Conservation (phyloP, 2,888 invertebrate species). For the Camponotus fellah region DNA sequence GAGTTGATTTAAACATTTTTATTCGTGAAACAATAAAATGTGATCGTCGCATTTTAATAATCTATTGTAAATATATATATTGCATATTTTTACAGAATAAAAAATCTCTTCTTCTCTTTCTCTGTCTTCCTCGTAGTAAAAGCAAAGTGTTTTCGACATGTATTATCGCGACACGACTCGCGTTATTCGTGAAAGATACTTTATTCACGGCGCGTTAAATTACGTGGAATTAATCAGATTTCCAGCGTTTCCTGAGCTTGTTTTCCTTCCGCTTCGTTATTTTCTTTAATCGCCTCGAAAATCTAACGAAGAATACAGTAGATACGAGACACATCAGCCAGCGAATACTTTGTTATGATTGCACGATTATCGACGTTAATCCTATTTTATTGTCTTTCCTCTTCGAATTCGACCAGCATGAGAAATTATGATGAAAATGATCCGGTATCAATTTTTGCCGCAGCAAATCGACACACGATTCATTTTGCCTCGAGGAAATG, state of each 20-base stretch:
- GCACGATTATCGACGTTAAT: conserved; percentile 29
- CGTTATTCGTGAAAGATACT: conserved; percentile 9
- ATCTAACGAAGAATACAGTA: conserved; percentile 31
- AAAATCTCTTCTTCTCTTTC: neutral
- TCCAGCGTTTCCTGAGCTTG: neutral
- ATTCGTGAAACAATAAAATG: neutral
- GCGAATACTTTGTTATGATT: conserved; percentile 46
- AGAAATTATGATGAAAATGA: conserved; percentile 65
- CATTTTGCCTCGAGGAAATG: conserved; percentile 67
- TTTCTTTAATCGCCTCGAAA: conserved; percentile 49
- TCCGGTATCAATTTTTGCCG: conserved; percentile 32
- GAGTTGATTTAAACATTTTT: conserved; percentile 1
- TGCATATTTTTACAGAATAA: neutral
- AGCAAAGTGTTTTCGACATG: neutral
- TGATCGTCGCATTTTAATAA: neutral
- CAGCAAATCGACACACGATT: conserved; percentile 64
- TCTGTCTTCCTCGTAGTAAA: neutral
- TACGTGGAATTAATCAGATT: conserved; percentile 34
- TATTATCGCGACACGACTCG: conserved; percentile 20
- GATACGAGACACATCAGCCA: conserved; percentile 11
- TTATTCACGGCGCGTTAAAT: conserved; percentile 36
- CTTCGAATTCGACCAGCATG: neutral
- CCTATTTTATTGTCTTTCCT: neutral
- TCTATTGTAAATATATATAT: neutral
- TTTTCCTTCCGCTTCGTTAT: conserved; percentile 38